Evolutionary conservation across 2,888 invertebrate species (phyloP).

Genomic region (Horisme vitalbata): DNA sequence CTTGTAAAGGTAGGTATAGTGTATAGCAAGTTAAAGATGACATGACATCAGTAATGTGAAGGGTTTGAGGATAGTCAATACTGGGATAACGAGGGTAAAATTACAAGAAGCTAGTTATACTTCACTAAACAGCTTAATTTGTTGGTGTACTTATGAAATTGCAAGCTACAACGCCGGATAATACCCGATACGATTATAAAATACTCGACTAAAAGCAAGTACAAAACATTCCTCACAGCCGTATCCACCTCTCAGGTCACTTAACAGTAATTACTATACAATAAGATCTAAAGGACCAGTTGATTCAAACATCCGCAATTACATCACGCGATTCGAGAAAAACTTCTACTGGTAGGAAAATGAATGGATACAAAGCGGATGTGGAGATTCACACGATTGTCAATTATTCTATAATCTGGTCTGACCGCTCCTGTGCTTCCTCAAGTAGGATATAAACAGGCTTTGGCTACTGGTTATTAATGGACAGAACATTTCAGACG

Average conservation of each 20-base stretch:
- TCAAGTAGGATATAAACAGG: conserved; percentile 65
- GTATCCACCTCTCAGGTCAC: conserved; percentile 9
- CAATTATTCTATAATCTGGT: conserved; percentile 40
- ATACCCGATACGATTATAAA: too few species aligned
- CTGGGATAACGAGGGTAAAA: not conserved
- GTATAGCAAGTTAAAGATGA: too few species aligned
- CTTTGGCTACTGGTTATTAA: conserved; percentile 40
- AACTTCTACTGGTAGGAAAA: conserved; percentile 66
- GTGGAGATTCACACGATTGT: conserved; percentile 67
- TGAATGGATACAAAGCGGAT: conserved; percentile 74
- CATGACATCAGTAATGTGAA: too few species aligned
- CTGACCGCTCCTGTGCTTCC: conserved; percentile 58
- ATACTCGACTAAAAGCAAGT: not conserved
- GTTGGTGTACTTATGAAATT: too few species aligned
- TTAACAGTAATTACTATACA: conserved; percentile 15
- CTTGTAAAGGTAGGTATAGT: too few species aligned
- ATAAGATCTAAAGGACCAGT: conserved; percentile 18
- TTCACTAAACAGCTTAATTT: not conserved
- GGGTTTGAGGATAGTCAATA: too few species aligned
- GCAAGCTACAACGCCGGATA: too few species aligned
- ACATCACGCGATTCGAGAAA: conserved; percentile 70
- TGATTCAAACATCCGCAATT: conserved; percentile 61
- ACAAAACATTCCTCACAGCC: conserved; percentile 2
- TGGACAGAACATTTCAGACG: conserved; percentile 32
- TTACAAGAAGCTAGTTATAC: not conserved